Evolutionary conservation across 2,888 invertebrate species (phyloP).

Genomic region (Synanthedon andrenaeformis): DNA sequence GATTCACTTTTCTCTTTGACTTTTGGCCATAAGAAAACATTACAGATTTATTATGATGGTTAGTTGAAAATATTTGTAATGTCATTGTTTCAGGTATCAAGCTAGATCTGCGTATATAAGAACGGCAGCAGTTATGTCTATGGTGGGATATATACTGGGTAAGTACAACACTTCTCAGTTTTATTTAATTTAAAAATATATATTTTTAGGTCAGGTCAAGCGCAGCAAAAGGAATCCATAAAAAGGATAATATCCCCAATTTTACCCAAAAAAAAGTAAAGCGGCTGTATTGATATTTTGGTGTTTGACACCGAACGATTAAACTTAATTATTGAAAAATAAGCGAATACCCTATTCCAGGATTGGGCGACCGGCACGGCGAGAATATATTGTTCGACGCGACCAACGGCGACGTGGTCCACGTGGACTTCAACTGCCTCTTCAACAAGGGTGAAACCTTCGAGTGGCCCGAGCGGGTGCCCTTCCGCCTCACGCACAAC

Average conservation of each 20-base stretch:
- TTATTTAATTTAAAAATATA: too few relatives aligned
- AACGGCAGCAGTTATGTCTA: constrained; percentile 97
- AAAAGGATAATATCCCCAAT: too few relatives aligned
- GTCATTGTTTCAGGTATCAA: constrained; percentile 75
- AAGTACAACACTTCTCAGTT: constrained; percentile 5
- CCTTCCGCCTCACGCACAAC: constrained; percentile 96
- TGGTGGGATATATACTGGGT: constrained; percentile 91
- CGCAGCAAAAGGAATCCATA: too few relatives aligned
- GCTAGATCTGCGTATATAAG: constrained; percentile 91
- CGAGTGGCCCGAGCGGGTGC: constrained; percentile 89
- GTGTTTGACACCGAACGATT: too few relatives aligned
- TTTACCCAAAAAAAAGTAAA: too few relatives aligned
- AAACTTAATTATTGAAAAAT: too few relatives aligned
- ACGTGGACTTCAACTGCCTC: constrained; percentile 98
- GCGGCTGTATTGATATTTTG: too few relatives aligned
- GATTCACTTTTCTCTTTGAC: not conserved
- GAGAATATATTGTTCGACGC: constrained; percentile 96
- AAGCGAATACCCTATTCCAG: too few relatives aligned
- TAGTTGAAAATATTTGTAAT: too few relatives aligned
- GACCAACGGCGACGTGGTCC: constrained; percentile 92
- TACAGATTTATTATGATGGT: too few relatives aligned
- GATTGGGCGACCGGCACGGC: constrained; percentile 95
- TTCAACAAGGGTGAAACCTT: constrained; percentile 94
- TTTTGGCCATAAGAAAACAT: too few relatives aligned
- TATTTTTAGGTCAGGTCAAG: too few relatives aligned